Evolutionary conservation across 1,140 invertebrate genomes (phyloP), one percentile per base, ranked within the genome.

Genomic region (Diabrotica virgifera): DNA sequence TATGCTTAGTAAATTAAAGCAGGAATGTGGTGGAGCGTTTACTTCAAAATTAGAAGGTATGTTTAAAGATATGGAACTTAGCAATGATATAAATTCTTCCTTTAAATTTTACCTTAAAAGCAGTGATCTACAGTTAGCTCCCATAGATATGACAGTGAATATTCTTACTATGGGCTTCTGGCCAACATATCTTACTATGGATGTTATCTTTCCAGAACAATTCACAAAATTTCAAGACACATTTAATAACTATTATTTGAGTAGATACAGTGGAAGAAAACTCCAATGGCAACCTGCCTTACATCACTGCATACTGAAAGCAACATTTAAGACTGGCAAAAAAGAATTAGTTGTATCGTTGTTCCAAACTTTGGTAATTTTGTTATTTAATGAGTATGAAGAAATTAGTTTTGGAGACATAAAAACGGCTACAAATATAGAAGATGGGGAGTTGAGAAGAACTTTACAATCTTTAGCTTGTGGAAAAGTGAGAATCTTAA

Each of bases 1-100:
- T 11, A 98, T 99, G 95, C 81, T 99, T 7, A 95, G 92, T 0
- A 99, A 99, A 82, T 82, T 99, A 55, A 98, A 98, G 77, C 93
- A 96, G 79, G 97, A 99, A 82, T 99, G 97, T 78, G 97, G 97
- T 5, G 94, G 94, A 38, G 94, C 91, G 5, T 99, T 98, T 77
- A 98, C 96, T 0, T 93, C 93, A 63, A 98, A 98, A 81, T 80
- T 98, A 8, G 96, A 99, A 81, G 96, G 96, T 69, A 99, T 99
- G 97, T 98, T 99, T 74, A 97, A 97, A 80, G 97, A 99, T 74
- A 98, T 98, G 92, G 95, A 98, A 79, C 80, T 98, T 14, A 97
- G 95, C 55, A 94, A 95, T 81, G 95, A 97, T 78, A 91, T 98
- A 56, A 97, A 95, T 82, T 87, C 91, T 64, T 90, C 93, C 36